phyloP scores from a whole-genome alignment of 2,797 vertebrate genomes.

The Melanitta fusca region DNA sequence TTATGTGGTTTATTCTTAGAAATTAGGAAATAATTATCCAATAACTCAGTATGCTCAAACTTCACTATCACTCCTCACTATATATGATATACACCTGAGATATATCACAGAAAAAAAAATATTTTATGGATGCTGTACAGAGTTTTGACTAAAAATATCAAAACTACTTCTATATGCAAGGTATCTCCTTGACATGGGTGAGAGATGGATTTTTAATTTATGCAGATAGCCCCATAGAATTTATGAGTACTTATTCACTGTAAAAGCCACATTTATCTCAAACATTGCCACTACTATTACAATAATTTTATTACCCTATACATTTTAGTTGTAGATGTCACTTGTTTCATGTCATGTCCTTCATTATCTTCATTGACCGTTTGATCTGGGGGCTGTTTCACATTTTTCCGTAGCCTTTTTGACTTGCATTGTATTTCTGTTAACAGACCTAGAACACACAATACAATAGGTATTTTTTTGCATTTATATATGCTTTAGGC shows the following conservation, averaged over 20 bases:
- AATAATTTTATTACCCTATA: conserved; percentile 77
- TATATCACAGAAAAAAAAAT: background rate
- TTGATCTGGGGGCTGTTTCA: conserved; percentile 84
- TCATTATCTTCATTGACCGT: conserved; percentile 83
- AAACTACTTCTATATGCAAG: background rate
- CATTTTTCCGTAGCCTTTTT: conserved; percentile 93
- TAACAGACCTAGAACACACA: conserved; percentile 86
- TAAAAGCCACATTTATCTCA: background rate
- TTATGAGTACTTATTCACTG: background rate
- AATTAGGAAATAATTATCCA: background rate
- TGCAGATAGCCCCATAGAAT: background rate
- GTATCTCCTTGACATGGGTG: background rate
- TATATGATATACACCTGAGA: background rate
- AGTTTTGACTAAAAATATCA: background rate
- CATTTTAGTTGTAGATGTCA: conserved; percentile 91
- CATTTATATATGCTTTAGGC: background rate
- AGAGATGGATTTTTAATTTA: background rate
- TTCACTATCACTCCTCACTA: background rate
- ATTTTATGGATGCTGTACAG: background rate
- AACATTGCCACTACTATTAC: background rate
- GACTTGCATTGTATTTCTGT: conserved; percentile 99
- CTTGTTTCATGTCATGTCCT: conserved; percentile 87
- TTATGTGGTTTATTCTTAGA: background rate
- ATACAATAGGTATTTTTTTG: background rate
- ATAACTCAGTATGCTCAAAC: background rate